Conservation (phyloP, 1,140 invertebrate species). For the Lepidurus arcticus region DNA sequence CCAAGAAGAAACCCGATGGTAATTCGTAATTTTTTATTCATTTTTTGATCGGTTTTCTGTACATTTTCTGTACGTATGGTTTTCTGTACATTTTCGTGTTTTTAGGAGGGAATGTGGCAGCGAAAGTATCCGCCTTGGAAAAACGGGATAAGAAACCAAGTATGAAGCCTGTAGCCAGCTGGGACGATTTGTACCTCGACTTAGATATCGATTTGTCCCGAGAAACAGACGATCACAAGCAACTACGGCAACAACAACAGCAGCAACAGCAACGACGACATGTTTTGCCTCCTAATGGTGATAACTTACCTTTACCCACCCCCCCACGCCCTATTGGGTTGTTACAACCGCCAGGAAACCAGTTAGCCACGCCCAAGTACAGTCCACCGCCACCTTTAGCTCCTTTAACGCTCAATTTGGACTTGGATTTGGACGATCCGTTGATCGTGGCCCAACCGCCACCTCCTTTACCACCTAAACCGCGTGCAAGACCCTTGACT, state of each 20-base stretch:
- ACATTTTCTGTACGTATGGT: not conserved
- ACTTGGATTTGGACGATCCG: slow-evolving; percentile 34
- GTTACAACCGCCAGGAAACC: not conserved
- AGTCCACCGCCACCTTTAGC: slow-evolving; percentile 27
- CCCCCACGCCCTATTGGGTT: slow-evolving; percentile 17
- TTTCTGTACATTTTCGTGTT: not conserved
- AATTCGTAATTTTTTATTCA: not conserved
- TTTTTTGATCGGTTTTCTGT: not conserved
- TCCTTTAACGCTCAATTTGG: slow-evolving; percentile 27
- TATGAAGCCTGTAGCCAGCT: slow-evolving; percentile 29
- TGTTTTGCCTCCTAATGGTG: too few species aligned
- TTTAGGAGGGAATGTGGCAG: slow-evolving; percentile 28
- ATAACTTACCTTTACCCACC: slow-evolving; percentile 16
- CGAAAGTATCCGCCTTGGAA: slow-evolving; percentile 28
- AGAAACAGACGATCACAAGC: slow-evolving; percentile 34
- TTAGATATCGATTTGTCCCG: slow-evolving; percentile 31
- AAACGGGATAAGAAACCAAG: slow-evolving; percentile 24
- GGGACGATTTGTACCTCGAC: slow-evolving; percentile 32
- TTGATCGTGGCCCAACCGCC: slow-evolving; percentile 28
- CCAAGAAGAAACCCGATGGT: slow-evolving; percentile 27
- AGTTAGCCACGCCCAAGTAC: slow-evolving; percentile 20
- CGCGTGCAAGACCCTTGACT: slow-evolving; percentile 10
- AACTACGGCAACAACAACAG: slow-evolving; percentile 20
- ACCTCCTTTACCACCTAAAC: slow-evolving; percentile 35
- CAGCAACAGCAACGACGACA: slow-evolving; percentile 26